Conservation (phyloP, 2,888 invertebrate species). For the Nomada goodeniana region DNA sequence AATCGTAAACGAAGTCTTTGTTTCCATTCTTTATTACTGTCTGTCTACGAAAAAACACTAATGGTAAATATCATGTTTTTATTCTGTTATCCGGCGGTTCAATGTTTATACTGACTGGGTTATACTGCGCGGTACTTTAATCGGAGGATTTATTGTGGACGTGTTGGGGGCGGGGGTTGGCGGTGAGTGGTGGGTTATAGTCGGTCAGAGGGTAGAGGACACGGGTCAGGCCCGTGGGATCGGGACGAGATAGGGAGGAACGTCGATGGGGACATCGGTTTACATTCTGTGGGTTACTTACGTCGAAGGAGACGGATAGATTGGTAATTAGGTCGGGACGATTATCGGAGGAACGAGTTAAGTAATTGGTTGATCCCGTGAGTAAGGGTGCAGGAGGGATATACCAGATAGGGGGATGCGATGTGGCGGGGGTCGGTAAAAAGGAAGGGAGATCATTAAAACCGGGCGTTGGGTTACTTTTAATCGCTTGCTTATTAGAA, state of each 20-base stretch:
- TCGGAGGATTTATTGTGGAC: constrained; percentile 43
- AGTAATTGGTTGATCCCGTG: constrained; percentile 63
- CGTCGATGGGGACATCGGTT: constrained; percentile 35
- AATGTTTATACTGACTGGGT: constrained; percentile 64
- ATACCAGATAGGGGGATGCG: constrained; percentile 13
- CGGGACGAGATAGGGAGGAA: background rate
- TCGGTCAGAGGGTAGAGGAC: constrained; percentile 2
- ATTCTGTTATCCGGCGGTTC: constrained; percentile 61
- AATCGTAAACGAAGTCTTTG: constrained; percentile 82
- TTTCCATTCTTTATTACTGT: constrained; percentile 61
- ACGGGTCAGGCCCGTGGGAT: background rate
- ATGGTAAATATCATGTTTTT: constrained; percentile 70
- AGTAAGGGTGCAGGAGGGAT: constrained; percentile 27
- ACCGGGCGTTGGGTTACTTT: constrained; percentile 71
- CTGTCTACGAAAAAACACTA: constrained; percentile 74
- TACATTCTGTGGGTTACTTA: constrained; percentile 59
- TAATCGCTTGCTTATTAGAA: constrained; percentile 84
- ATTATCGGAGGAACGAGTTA: constrained; percentile 52
- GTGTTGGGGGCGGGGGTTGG: constrained; percentile 6
- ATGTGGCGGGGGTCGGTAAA: background rate
- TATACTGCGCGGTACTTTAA: constrained; percentile 62
- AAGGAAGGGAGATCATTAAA: constrained; percentile 56
- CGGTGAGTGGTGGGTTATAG: background rate
- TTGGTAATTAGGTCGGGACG: constrained; percentile 61
- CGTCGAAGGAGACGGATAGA: constrained; percentile 62